phyloP scores from a whole-genome alignment of 2,113 vertebrate genomes.

The Syrrhaptes paradoxus region DNA sequence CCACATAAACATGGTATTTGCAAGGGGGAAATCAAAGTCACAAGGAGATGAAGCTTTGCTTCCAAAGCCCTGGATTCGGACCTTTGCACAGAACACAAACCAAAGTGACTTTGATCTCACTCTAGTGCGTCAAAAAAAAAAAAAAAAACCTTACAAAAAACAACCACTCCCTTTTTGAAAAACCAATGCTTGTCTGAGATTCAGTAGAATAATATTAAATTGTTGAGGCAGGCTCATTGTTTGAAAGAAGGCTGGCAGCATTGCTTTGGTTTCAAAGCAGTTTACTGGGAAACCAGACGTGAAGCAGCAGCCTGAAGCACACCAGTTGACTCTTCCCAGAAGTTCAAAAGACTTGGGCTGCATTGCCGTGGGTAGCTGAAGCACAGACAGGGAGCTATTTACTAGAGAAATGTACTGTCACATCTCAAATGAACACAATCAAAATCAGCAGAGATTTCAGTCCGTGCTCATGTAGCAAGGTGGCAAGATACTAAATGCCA shows the following conservation, averaged over 20 bases:
- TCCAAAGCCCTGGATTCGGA: background rate
- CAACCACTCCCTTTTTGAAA: background rate
- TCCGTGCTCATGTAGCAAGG: rapidly evolving
- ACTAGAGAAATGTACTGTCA: background rate
- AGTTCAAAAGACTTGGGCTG: background rate
- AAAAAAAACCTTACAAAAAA: background rate
- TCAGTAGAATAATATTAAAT: background rate
- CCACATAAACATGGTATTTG: background rate
- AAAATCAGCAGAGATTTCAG: background rate
- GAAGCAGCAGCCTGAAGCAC: slow-evolving; percentile 4
- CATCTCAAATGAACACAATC: background rate
- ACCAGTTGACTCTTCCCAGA: background rate
- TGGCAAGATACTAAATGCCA: background rate
- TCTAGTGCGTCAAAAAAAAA: background rate
- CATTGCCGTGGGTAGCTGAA: background rate
- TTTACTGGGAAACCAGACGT: background rate
- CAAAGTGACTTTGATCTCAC: background rate
- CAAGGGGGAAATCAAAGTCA: background rate
- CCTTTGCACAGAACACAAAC: background rate
- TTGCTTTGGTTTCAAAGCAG: background rate
- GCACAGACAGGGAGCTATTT: background rate
- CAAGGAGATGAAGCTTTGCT: background rate
- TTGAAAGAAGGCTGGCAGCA: background rate
- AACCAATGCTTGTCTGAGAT: background rate
- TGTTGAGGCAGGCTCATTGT: background rate